Base-by-base conservation (phyloP, 2,888 invertebrate genomes). In the Philaethria dido region DNA sequence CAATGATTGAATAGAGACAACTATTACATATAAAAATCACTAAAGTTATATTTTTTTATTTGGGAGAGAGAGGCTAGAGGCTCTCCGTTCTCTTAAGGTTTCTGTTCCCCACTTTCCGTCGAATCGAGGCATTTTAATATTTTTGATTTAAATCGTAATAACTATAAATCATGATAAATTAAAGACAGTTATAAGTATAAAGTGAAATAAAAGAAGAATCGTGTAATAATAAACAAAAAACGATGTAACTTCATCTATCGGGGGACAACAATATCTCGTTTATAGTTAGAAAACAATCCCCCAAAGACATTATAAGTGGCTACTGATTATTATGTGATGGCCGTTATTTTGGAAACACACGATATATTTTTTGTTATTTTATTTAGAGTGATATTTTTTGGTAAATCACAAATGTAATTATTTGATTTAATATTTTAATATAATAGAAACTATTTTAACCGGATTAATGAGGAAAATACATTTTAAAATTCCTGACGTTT, bases 311-410 rank as follows among this genome's bases (percentile, higher is more conserved):
- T 86, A 81, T 87, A 86, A 90, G 86, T 89, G 83, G 87, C 89
- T 91, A 86, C 91, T 92, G 90, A 92, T 92, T 90, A 91, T 91
- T 90, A 88, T 85, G 85, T 80, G 78, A 78, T 75, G 76, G 80
- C 76, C 73, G 72, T 52, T 79, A 87, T 86, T 86, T 77, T 79
- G 25, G 18, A n/a, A 42, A 9, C 42, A 14, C 22, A 16, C 57
- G 25, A 42, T 42, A 57, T 42, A 42, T n/a, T n/a, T 4, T 57
- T 13, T 45, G 29, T 2, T 18, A 60, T 29, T 45, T 14, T 44
- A 8, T 45, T 11, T 16, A n/a, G 3, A 44, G 20, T 55, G 13
- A 55, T 25, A 29, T 50, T 50, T 29, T 25, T 29, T 50, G 4
- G 33, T 5, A 8, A 33, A 3, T 8, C 9, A 8, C 8, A 22